Evolutionary conservation across 2,797 vertebrate species (phyloP), one percentile per base, ranked within the genome.

Genomic region (Acipenser oxyrinchus): DNA sequence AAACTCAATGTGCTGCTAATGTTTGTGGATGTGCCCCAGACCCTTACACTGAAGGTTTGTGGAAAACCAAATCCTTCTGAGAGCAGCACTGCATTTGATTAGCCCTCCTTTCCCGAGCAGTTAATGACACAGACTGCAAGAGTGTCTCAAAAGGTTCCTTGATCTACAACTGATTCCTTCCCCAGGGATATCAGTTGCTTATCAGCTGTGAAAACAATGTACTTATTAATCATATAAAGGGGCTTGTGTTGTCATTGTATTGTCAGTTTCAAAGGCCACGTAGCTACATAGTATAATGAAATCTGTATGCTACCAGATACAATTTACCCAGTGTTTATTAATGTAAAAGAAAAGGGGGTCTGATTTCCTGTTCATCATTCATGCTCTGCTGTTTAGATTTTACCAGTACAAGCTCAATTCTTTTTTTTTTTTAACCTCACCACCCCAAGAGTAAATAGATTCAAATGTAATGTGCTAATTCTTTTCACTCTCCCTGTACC

Each of bases 141-240:
- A 37, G 37, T 58, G 6, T 58, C 18, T 62, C 12, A 15, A 62
- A 62, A 62, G 60, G 60, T 23, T 9, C 48, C 60, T 62, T 62
- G 60, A 62, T 15, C 53, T 55, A n/a, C 53, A 55, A 10, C 53
- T 55, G 53, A 55, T 55, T 55, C 53, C n/a, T 55, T 37, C 18
- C 8, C 11, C 18, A 62, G 18, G 48, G 18, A 62, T 62, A 62
- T 62, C 55, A 23, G 8, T 10, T 48, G 18, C 7, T 62, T 62
- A 37, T 62, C 60, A 37, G 18, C 8, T 37, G 48, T 62, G 60
- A 62, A 37, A 18, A 62, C 18, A 62, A 12, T 62, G 11, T 7
- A 37, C 18, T 48, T 7, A 18, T 23, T 48, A 62, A 37, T 37
- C 8, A 18, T 9, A 62, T 18, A 48, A 18, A 8, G 10, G 7